Evolutionary conservation across 2,797 vertebrate genomes (phyloP).

Genomic region (Clarias pachynema): DNA sequence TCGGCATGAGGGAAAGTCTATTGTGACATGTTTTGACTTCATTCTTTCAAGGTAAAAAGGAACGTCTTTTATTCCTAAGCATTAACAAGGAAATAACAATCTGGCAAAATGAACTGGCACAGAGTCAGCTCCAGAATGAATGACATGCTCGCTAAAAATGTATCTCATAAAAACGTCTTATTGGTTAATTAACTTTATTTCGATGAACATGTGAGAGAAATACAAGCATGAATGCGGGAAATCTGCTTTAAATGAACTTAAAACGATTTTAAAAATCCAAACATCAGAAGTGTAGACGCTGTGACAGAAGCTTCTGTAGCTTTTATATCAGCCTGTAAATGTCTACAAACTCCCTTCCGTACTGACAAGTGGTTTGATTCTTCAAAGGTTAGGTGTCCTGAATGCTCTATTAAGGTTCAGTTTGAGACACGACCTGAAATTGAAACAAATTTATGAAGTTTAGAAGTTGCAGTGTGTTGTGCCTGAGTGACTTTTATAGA

Average conservation of each 20-base stretch:
- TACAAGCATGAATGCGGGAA: background rate
- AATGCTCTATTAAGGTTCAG: background rate
- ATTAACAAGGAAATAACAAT: background rate
- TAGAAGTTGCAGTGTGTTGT: background rate
- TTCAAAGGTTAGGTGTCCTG: background rate
- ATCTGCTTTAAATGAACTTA: background rate
- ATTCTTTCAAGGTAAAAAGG: constrained; percentile 67
- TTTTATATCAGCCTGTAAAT: background rate
- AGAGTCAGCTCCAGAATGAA: background rate
- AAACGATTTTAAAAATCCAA: background rate
- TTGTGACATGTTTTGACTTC: constrained; percentile 59
- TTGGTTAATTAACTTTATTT: background rate
- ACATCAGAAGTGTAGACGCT: background rate
- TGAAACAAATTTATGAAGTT: background rate
- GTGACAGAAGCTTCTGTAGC: background rate
- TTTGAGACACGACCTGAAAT: background rate
- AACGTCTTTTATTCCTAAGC: background rate
- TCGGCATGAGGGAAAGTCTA: constrained; percentile 43
- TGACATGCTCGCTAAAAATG: background rate
- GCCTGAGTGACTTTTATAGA: background rate
- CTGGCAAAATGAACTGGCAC: background rate
- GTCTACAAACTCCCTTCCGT: background rate
- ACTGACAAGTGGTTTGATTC: background rate
- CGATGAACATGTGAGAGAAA: background rate
- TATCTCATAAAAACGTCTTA: background rate